Conservation (phyloP, 1,140 invertebrate genomes). For the Rhopalosiphum maidis region DNA sequence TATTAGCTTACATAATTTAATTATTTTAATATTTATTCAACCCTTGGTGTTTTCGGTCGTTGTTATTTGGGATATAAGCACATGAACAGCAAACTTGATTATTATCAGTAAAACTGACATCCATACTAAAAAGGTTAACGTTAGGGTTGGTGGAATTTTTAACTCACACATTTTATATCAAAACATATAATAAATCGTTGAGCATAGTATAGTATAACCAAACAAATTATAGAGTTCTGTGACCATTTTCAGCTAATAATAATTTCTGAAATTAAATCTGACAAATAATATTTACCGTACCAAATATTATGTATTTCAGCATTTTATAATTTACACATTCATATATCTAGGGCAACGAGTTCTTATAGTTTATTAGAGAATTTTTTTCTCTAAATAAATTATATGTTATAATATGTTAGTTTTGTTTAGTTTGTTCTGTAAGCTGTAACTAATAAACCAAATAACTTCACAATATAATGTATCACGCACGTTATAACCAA, state of each 20-base stretch:
- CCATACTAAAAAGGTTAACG: constrained; percentile 33
- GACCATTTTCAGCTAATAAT: background rate
- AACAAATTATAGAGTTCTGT: background rate
- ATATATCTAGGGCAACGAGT: too few species aligned
- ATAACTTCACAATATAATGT: too few species aligned
- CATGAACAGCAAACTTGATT: constrained; percentile 28
- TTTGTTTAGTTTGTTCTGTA: too few species aligned
- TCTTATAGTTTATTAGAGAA: too few species aligned
- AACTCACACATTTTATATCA: background rate
- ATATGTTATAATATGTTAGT: too few species aligned
- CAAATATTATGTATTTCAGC: background rate
- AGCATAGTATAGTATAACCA: background rate
- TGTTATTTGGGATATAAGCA: constrained; percentile 12
- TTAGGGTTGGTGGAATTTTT: background rate
- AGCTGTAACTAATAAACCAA: too few species aligned
- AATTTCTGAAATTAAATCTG: background rate
- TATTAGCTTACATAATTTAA: constrained; percentile 32
- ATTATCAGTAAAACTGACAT: constrained; percentile 40
- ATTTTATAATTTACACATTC: too few species aligned
- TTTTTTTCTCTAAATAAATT: too few species aligned
- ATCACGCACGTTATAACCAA: too few species aligned
- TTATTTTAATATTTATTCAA: constrained; percentile 37
- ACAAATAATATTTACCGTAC: background rate
- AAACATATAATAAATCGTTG: background rate
- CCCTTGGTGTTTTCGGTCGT: background rate